Evolutionary conservation across 2,113 vertebrate genomes (phyloP).

Genomic region (Lagopus leucura): DNA sequence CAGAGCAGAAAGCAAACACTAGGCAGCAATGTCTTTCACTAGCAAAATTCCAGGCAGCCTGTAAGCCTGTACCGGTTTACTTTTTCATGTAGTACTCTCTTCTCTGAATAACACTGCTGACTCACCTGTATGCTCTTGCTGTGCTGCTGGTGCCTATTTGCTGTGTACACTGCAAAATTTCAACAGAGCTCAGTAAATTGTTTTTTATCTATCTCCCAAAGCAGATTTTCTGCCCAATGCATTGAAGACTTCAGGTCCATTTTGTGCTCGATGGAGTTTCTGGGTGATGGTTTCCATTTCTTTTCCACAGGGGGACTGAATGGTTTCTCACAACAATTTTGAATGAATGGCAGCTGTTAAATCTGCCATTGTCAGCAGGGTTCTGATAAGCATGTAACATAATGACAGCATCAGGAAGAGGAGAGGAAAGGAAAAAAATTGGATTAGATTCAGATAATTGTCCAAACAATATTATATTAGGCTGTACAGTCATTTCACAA

Average conservation of each 20-base stretch:
- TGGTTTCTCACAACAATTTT: background rate
- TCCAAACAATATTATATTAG: constrained; percentile 6
- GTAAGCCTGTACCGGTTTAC: background rate
- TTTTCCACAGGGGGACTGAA: accelerated
- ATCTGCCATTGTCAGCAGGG: accelerated
- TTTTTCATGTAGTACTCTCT: accelerated
- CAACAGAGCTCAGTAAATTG: background rate
- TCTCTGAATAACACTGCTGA: background rate
- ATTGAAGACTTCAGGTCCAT: background rate
- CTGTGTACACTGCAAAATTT: accelerated
- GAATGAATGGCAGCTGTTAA: background rate
- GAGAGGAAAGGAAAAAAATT: background rate
- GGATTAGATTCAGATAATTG: constrained; percentile 22
- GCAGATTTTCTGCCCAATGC: background rate
- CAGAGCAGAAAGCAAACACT: background rate
- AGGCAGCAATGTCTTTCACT: background rate
- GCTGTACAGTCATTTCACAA: constrained; percentile 45
- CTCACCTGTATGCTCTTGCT: background rate
- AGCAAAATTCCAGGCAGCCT: background rate
- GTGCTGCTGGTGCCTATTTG: background rate
- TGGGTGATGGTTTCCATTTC: background rate
- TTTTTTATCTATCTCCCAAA: background rate
- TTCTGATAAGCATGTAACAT: background rate
- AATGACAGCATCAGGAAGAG: background rate
- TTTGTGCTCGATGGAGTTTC: background rate